These are phyloP conservation scores for Drosophila teissieri DNA, from an alignment of 1,140 invertebrate genomes.

Conservation along the genomic window DNA sequence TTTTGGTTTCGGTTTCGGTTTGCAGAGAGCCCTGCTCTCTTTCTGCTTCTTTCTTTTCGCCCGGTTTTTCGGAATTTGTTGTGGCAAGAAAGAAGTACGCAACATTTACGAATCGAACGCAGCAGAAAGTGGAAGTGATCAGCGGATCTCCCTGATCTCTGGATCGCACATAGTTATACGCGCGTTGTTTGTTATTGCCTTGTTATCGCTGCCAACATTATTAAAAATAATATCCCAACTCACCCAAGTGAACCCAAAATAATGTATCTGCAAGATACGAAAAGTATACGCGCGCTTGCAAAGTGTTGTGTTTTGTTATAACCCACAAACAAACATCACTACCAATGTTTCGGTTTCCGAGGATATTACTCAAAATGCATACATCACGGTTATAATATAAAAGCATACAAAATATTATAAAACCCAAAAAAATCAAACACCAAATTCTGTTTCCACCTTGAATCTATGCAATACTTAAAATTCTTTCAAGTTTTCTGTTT, in stretches of 20 bases:
- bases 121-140: slow-evolving; percentile 79
- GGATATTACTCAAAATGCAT: slow-evolving; percentile 17
- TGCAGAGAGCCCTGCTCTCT: slow-evolving; percentile 10
- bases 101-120: slow-evolving; percentile 81
- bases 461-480: slow-evolving; percentile 27
- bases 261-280: slow-evolving; percentile 50
- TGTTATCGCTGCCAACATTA: slow-evolving; percentile 48
- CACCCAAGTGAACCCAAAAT: slow-evolving; percentile 21
- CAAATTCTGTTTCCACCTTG: slow-evolving; percentile 14
- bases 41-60: slow-evolving; percentile 48
- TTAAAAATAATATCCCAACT: slow-evolving; percentile 7
- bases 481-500: slow-evolving; percentile 41
- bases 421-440: slow-evolving; percentile 4
- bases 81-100: slow-evolving; percentile 62
- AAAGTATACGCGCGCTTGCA: slow-evolving; percentile 11
- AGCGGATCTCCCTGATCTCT: slow-evolving; percentile 48
- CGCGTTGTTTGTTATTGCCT: slow-evolving; percentile 33
- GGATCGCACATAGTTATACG: slow-evolving; percentile 32
- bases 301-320: slow-evolving; percentile 41
- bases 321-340: slow-evolving; percentile 18
- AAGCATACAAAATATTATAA: slow-evolving; percentile 23
- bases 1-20: not conserved
- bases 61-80: slow-evolving; percentile 40
- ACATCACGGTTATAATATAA: slow-evolving; percentile 12
- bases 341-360: slow-evolving; percentile 39